Conservation (phyloP, 2,888 invertebrate genomes). For the Cartodere bifasciata region DNA sequence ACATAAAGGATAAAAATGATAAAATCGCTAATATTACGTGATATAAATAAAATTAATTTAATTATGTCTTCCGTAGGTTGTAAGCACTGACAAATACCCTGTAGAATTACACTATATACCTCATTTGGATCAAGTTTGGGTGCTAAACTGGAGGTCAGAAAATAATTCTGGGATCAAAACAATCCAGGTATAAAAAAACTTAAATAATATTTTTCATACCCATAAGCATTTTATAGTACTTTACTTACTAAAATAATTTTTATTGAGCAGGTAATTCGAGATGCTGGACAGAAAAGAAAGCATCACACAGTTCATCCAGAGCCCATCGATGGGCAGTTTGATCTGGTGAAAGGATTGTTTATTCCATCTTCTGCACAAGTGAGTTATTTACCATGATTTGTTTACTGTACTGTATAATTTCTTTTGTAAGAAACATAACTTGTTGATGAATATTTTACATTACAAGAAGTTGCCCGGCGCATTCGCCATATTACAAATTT, state of each 20-base stretch:
- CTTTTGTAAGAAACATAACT: too few species aligned
- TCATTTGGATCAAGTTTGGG: constrained; percentile 62
- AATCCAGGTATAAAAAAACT: constrained; percentile 35
- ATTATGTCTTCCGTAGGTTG: constrained; percentile 33
- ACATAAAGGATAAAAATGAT: too few species aligned
- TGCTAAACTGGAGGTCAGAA: constrained; percentile 52
- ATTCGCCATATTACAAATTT: too few species aligned
- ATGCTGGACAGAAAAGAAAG: constrained; percentile 56
- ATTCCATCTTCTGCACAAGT: constrained; percentile 46
- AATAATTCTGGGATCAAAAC: constrained; percentile 50
- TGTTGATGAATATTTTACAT: too few species aligned
- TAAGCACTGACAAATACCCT: constrained; percentile 58
- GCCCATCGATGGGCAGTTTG: constrained; percentile 64
- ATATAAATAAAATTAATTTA: neutral
- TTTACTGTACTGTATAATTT: too few species aligned
- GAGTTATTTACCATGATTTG: too few species aligned
- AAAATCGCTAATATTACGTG: too few species aligned
- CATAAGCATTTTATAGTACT: too few species aligned
- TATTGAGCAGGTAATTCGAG: constrained; percentile 51
- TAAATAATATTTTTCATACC: neutral
- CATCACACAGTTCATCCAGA: constrained; percentile 62
- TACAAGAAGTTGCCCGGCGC: too few species aligned
- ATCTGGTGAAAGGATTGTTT: constrained; percentile 52
- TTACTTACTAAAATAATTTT: neutral
- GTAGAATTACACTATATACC: constrained; percentile 57